phyloP scores from a whole-genome alignment of 2,888 invertebrate genomes.

The Gonocerus acuteangulatus region DNA sequence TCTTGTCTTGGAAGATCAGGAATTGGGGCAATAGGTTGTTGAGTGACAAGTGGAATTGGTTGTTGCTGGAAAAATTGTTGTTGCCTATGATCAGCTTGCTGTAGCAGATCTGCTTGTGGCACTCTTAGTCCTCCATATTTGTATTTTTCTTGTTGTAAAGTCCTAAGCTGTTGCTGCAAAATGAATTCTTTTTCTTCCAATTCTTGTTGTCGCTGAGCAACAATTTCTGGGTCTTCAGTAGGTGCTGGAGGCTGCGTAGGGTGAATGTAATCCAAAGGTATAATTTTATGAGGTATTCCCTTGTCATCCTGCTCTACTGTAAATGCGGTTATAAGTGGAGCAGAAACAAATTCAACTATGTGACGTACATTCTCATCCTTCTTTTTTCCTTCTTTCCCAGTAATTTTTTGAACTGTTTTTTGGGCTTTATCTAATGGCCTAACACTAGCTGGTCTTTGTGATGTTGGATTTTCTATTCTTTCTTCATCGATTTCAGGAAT shows the following conservation, averaged over 20 bases:
- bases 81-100: slow-evolving; percentile 56
- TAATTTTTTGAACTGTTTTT: slow-evolving; percentile 1
- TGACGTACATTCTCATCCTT: slow-evolving; percentile 41
- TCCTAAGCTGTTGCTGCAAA: slow-evolving; percentile 55
- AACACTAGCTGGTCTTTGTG: not conserved
- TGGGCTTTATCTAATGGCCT: not conserved
- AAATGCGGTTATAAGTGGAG: slow-evolving; percentile 75
- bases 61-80: slow-evolving; percentile 43
- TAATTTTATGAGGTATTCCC: slow-evolving; percentile 70
- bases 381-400: slow-evolving; percentile 23
- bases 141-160: slow-evolving; percentile 49
- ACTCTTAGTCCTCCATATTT: slow-evolving; percentile 2
- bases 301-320: slow-evolving; percentile 75
- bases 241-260: slow-evolving; percentile 25
- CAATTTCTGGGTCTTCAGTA: slow-evolving; percentile 27
- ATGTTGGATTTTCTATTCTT: not conserved
- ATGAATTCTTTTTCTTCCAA: slow-evolving; percentile 59
- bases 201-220: slow-evolving; percentile 42
- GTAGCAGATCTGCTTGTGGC: slow-evolving; percentile 52
- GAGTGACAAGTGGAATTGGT: slow-evolving; percentile 39
- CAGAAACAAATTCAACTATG: slow-evolving; percentile 71
- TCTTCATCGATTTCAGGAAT: slow-evolving; percentile 1
- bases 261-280: slow-evolving; percentile 52
- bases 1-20: slow-evolving; percentile 38
- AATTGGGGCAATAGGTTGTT: slow-evolving; percentile 40